Conservation (phyloP, 2,113 vertebrate genomes). For the Melanerpes aurifrons region DNA sequence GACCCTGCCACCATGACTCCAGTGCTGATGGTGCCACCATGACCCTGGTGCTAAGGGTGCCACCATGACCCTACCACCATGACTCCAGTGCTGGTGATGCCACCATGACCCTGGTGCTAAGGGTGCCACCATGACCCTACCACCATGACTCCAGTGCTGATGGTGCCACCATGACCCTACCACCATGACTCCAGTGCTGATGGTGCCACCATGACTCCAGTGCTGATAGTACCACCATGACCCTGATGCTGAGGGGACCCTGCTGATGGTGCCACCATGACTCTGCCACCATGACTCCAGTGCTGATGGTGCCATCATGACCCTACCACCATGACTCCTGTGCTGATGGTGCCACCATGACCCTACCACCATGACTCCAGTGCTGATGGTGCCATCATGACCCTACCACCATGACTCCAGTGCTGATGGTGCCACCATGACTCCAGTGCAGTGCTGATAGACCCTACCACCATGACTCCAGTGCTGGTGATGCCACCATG, state of each 20-base stretch:
- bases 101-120: neutral
- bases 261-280: neutral
- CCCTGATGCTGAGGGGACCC: no score
- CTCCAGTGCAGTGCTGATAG: no score
- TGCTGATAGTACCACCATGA: rapidly evolving
- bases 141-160: neutral
- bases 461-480: no score
- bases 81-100: neutral
- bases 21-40: no score
- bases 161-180: neutral
- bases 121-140: neutral
- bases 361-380: neutral
- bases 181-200: neutral
- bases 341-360: neutral
- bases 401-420: no score
- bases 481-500: no score
- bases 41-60: neutral
- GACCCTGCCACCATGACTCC: no score
- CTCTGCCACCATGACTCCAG: neutral
- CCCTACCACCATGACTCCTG: neutral
- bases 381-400: neutral
- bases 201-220: neutral
- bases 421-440: no score
- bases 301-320: neutral
- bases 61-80: neutral